phyloP scores from a whole-genome alignment of 2,888 invertebrate species.

The Pachydiplax longipennis region DNA sequence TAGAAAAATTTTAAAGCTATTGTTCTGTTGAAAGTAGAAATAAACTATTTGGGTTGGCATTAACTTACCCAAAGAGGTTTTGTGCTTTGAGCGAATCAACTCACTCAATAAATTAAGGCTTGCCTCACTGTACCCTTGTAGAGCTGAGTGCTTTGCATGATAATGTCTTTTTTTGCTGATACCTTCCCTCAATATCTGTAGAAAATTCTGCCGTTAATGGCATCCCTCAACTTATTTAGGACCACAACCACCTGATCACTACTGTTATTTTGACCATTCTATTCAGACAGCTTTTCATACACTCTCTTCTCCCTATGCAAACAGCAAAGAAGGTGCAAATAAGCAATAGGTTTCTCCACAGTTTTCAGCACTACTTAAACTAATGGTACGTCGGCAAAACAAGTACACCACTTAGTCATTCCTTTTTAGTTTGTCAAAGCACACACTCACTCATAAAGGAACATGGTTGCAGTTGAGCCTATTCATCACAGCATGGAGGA shows the following conservation, averaged over 20 bases:
- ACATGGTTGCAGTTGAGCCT: conserved; percentile 44
- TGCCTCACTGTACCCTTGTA: conserved; percentile 36
- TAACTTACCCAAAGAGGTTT: conserved; percentile 45
- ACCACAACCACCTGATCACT: background rate
- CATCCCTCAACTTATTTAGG: background rate
- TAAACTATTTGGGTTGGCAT: conserved; percentile 43
- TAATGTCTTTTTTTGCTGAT: conserved; percentile 6
- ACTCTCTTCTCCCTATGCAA: conserved; percentile 7
- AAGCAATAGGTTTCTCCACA: conserved; percentile 37
- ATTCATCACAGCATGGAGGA: conserved; percentile 38
- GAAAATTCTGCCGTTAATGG: background rate
- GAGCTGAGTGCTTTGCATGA: conserved; percentile 38
- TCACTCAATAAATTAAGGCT: conserved; percentile 44
- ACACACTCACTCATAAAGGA: conserved; percentile 41
- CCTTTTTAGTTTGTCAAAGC: conserved; percentile 7
- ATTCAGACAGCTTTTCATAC: background rate
- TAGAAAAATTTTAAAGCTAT: conserved; percentile 36
- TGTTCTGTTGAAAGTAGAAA: conserved; percentile 26
- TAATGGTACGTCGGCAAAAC: conserved; percentile 32
- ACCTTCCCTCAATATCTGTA: conserved; percentile 1
- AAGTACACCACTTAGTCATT: conserved; percentile 44
- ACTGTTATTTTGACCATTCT: background rate
- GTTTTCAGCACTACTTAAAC: conserved; percentile 34
- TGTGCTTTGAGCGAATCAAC: conserved; percentile 32
- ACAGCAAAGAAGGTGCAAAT: conserved; percentile 44